Evolutionary conservation across 2,888 invertebrate species (phyloP).

Genomic region (Caenorhabditis sp.): DNA sequence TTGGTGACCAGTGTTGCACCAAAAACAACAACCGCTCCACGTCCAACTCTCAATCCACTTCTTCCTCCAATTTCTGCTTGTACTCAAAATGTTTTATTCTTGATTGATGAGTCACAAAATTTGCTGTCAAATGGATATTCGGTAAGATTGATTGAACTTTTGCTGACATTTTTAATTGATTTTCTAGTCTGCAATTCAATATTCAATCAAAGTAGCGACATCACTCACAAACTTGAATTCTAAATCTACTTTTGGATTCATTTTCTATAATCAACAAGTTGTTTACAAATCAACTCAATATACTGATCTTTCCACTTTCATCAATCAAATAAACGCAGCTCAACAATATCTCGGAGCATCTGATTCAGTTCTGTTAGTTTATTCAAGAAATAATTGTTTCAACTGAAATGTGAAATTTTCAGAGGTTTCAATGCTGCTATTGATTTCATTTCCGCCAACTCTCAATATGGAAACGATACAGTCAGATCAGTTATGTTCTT

Average conservation of each 20-base stretch:
- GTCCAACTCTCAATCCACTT: constrained; percentile 16
- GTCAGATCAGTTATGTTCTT: constrained; percentile 18
- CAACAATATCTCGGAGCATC: constrained; percentile 16
- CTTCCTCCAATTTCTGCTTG: constrained; percentile 17
- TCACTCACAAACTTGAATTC: constrained; percentile 14
- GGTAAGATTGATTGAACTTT: too few species aligned
- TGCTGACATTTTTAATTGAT: too few species aligned
- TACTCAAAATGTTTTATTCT: constrained; percentile 25
- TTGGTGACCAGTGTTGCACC: constrained; percentile 16
- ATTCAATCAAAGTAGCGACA: constrained; percentile 10
- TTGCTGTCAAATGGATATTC: constrained; percentile 21
- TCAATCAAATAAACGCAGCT: neutral
- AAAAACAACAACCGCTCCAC: neutral
- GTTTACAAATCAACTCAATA: constrained; percentile 19
- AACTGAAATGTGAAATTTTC: neutral
- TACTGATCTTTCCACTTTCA: constrained; percentile 9
- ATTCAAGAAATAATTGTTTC: neutral
- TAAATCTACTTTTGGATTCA: constrained; percentile 20
- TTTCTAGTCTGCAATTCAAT: constrained; percentile 11
- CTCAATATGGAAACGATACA: constrained; percentile 16
- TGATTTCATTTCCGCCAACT: constrained; percentile 20
- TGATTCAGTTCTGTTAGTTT: constrained; percentile 12
- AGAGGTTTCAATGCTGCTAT: constrained; percentile 29
- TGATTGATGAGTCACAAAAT: constrained; percentile 36
- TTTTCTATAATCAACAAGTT: constrained; percentile 24